Base-by-base conservation (phyloP, 1,140 invertebrate genomes). In the Drosophila gunungcola region DNA sequence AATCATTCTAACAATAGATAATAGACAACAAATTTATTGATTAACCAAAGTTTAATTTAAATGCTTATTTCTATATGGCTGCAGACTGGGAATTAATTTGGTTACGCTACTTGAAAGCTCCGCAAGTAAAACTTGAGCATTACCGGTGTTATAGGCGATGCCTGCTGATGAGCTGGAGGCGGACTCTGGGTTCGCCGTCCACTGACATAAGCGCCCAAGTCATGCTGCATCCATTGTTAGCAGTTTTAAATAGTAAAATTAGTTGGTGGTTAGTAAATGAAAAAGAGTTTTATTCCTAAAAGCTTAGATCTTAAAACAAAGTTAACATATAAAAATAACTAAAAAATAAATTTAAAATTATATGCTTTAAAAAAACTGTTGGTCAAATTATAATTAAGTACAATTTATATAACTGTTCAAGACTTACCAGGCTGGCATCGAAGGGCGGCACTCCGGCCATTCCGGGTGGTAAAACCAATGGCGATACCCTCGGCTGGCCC, bases 101-200 rank as follows among this genome's bases (percentile, higher is more conserved):
- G 67, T 88, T 88, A 88, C 83, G 80, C 83, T 88, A 88, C 83
- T 79, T 88, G 63, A 73, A 88, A 68, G 63, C 65, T 83, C 84
- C 84, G 60, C 76, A 88, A 61, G 83, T 80, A 89, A 89, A 89
- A 83, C 80, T 83, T 84, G 80, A 84, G 74, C 64, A 90, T 94
- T 94, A 96, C 96, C 95, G 96, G 95, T 92, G 95, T 95, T 93
- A 95, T 94, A 78, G 95, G 95, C 92, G 96, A 96, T 93, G 94
- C 95, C 92, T 96, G 96, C 94, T 86, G 83, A 93, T 97, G 96
- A 74, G 96, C 96, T 80, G 96, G 96, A 86, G 96, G 96, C 78
- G 96, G 96, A 93, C 95, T 96, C 93, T 95, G 95, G 58, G 94
- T 91, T 36, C 78, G 67, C 57, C 82, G 61, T 38, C 81, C 80